Evolutionary conservation across 53 echinoderm and acorn worm species (phyloP), one percentile per base, ranked within the genome.

Genomic region (Temnopleurus reevesii): DNA sequence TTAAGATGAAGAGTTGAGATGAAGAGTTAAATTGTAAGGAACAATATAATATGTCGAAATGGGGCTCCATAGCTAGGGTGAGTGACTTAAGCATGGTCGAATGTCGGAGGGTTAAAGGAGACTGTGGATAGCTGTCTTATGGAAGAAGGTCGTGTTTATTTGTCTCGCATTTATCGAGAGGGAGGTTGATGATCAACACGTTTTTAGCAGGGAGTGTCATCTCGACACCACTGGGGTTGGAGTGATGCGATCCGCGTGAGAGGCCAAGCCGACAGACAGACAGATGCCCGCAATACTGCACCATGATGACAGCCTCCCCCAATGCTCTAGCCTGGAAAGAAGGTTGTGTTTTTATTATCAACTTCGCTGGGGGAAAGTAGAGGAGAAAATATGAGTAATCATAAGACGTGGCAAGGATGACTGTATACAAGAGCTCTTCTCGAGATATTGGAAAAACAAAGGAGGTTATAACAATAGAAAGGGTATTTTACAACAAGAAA

Each of bases 231-330:
- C 57, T 27, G 58, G 58, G 83, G 53, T 55, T 21, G 25, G 36
- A 83, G 58, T 58, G 83, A 83, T 83, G 83, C 83, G 83, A 83
- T 55, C 83, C 56, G 83, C 56, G 83, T 83, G 83, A 83, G 83
- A 83, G 83, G 83, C 19, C 44, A 31, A 83, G 83, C 21, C 56
- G 58, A 83, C 83, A 83, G 83, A 83, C 21, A 34, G 58, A 83
- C 83, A 83, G 83, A 83, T 83, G 83, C 83, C 83, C 28, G 56
- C 83, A 83, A 83, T 83, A 83, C 83, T 36, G 44, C 17, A 19
- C 23, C 58, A 57, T 24, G 83, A 83, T 83, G 83, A 83, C 83
- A 83, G 83, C 83, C 29, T 12, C 23, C 45, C n/a, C 81, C 81
- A 31, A 28, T 30, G 81, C 63, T 21, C 34, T 30, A 34, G 63